Base-by-base conservation (phyloP, 2,113 vertebrate genomes). In the Dascyllus trimaculatus region DNA sequence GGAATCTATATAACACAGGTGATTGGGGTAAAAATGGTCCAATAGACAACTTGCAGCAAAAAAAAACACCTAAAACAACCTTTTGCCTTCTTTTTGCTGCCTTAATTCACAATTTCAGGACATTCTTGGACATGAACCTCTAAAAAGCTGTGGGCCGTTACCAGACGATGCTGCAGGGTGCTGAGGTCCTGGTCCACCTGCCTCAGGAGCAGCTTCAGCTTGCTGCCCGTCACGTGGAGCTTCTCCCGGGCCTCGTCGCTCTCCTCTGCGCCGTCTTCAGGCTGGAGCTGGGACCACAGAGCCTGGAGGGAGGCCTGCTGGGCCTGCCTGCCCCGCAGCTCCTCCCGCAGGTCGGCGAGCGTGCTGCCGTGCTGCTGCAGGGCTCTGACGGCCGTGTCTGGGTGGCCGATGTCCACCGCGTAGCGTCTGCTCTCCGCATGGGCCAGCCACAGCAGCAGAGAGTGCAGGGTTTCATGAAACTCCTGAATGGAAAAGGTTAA, bases 361-460 rank as follows among this genome's bases (percentile, higher is more conserved):
- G 94, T 93, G 76, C 75, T 82, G 62, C 56, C 89, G 75, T 95
- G 89, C 18, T 94, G 93, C 71, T 89, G 88, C 62, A 95, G 85
- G 4, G 49, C 58, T 43, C 75, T 74, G 24, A 62, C 89, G 5
- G 94, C 88, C 1, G 94, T 90, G 19, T 85, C 80, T 0, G 87
- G 86, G 66, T 94, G 82, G 1, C 82, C 32, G 64, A 95, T 78
- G 43, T 92, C 92, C 22, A 95, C 94, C 0, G 92, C 73, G 17
- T 87, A 93, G 62, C 95, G 91, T 29, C 88, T 91, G 71, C 93
- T 95, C 75, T 98, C 97, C 0, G 96, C 96, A 11, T 93, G 92
- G 1, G 94, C 95, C 67, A 99, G 82, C 96, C 97, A 99, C 80
- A 98, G 89, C 67, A 99, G 90, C 72, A 98, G 91, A 2, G 94